Evolutionary conservation across 2,888 invertebrate genomes (phyloP), one percentile per base, ranked within the genome.

Genomic region (Pecten maximus): DNA sequence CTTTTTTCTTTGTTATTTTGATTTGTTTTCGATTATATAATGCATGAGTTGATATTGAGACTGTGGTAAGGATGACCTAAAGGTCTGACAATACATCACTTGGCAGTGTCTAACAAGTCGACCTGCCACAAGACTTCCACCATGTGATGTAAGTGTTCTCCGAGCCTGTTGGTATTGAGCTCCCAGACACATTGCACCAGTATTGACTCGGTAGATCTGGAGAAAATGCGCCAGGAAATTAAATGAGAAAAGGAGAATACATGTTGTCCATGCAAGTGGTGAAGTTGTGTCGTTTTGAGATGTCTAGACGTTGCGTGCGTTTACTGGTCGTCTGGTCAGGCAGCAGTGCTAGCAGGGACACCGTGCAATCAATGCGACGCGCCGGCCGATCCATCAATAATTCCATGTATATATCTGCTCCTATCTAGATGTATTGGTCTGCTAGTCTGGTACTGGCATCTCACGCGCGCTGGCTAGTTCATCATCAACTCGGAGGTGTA

Each of bases 331-430:
- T 60, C 60, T 60, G 60, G 60, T 60, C 60, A 60, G 60, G 60
- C 28, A 60, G 60, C 60, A 60, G 60, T 60, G 60, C 60, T 60
- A 60, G 60, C 60, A 60, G 60, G 28, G 60, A 60, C 60, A 60
- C 60, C n/a, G 60, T 60, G 60, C 60, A 60, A 60, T 60, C 60
- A 60, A 60, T 60, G 60, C 60, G 60, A 60, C 60, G 60, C 60
- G 60, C 60, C 60, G 60, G 28, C 60, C 60, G 28, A 60, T 60
- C 60, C 60, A 60, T 60, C 60, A 60, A 60, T 60, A 60, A 60
- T 60, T 60, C 60, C 60, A 60, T 60, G 60, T 60, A 60, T 60
- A 60, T 60, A 60, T 60, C 60, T 60, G 60, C 60, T 60, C 60
- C 60, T 60, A 60, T 60, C 60, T 60, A 60, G 50, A 50, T 60